Evolutionary conservation across 2,888 invertebrate species (phyloP).

Genomic region (Luperina testacea): DNA sequence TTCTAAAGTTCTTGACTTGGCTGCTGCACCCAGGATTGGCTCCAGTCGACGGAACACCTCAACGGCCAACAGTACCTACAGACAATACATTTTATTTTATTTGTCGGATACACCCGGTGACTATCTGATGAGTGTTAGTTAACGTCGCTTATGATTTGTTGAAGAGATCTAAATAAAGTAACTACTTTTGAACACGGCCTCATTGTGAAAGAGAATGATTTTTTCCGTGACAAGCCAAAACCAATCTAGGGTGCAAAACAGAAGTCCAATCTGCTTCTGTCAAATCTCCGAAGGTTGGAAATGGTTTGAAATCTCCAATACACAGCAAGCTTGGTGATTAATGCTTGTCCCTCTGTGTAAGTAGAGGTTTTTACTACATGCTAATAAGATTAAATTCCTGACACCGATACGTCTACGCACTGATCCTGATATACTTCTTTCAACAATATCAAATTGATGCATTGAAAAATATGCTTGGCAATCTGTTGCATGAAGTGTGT

Average conservation of each 20-base stretch:
- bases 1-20: neutral
- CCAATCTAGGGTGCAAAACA: neutral
- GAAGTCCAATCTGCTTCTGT: neutral
- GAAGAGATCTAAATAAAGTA: neutral
- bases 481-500: neutral
- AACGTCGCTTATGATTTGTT: neutral
- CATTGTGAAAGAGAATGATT: neutral
- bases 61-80: neutral
- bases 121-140: neutral
- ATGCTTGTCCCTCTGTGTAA: neutral
- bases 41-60: neutral
- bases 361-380: neutral
- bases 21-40: neutral
- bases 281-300: neutral
- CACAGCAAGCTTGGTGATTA: neutral
- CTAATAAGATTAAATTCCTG: neutral
- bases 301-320: neutral
- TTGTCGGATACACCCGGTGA: neutral
- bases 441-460: neutral
- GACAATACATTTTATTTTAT: neutral
- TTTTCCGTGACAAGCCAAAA: constrained; percentile 8
- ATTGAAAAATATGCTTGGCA: neutral
- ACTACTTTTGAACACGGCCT: neutral
- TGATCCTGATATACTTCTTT: neutral
- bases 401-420: neutral